Percentiles rank a stretch among this genome's conserved stretches.
These are phyloP conservation scores for Paralichthys olivaceus DNA, from an alignment of 2,113 vertebrate genomes.

Conservation along the genomic window DNA sequence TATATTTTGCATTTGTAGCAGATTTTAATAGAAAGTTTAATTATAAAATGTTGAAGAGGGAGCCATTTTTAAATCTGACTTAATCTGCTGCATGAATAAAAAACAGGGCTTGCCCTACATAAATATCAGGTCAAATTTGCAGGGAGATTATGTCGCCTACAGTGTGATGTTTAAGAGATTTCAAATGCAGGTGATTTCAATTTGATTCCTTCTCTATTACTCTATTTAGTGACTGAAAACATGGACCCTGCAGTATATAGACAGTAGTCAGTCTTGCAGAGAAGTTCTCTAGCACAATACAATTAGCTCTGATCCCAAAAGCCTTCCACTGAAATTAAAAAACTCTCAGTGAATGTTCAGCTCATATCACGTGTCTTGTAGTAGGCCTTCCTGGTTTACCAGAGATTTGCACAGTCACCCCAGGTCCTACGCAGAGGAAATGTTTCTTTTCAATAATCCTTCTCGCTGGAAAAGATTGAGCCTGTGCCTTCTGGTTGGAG, in stretches of 20 bases:
- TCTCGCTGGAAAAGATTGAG: not conserved
- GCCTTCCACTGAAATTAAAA: constrained; percentile 11
- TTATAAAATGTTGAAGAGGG: constrained; percentile 18
- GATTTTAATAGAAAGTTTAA: constrained; percentile 15
- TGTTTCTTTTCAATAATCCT: not conserved
- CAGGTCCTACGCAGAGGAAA: not conserved
- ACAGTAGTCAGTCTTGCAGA: too few species aligned
- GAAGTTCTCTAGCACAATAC: not conserved
- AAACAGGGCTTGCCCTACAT: constrained; percentile 15
- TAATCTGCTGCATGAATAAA: constrained; percentile 25
- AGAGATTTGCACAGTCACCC: constrained; percentile 11
- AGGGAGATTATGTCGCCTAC: constrained; percentile 37
- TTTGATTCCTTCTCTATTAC: not conserved
- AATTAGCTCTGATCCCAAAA: not conserved
- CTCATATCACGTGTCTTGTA: not conserved
- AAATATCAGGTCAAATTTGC: constrained; percentile 36
- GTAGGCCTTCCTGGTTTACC: not conserved
- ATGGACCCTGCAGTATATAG: constrained; percentile 1
- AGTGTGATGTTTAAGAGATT: not conserved
- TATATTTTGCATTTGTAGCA: not conserved
- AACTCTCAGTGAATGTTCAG: not conserved
- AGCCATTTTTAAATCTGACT: constrained; percentile 19
- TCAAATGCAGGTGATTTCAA: not conserved
- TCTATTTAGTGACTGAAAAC: constrained; percentile 12
- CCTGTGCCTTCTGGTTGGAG: too few species aligned